Conservation (phyloP, 2,797 vertebrate genomes). For the Dryobates pubescens region DNA sequence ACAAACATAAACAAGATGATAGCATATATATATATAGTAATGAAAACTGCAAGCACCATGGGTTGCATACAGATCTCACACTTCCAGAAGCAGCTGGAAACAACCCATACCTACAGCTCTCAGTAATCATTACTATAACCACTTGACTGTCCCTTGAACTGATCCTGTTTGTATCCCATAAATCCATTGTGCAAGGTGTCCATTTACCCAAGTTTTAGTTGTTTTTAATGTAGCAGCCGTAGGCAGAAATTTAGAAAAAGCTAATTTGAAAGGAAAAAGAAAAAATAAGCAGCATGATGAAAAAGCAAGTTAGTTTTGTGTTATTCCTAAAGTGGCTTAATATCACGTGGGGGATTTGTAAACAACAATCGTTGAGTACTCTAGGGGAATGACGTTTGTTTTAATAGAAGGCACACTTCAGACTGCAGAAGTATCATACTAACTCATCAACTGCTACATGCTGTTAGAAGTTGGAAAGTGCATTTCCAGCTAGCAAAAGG, state of each 20-base stretch:
- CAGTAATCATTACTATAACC: background rate
- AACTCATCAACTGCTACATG: constrained; percentile 32
- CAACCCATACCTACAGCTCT: background rate
- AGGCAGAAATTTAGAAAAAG: constrained; percentile 70
- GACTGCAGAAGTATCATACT: background rate
- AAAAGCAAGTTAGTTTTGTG: constrained; percentile 79
- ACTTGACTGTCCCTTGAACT: background rate
- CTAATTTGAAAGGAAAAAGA: constrained; percentile 64
- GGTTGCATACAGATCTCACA: background rate
- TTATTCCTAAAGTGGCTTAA: background rate
- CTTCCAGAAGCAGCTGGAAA: background rate
- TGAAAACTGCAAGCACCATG: background rate
- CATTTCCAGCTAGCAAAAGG: constrained; percentile 17
- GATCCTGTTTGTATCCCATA: constrained; percentile 73
- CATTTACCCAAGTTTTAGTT: constrained; percentile 69
- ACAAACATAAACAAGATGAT: background rate
- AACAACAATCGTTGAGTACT: background rate
- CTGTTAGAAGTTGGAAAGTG: constrained; percentile 27
- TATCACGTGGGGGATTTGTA: background rate
- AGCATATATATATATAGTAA: background rate
- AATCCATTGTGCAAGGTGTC: constrained; percentile 81
- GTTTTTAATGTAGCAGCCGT: constrained; percentile 69
- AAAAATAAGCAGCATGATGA: constrained; percentile 78
- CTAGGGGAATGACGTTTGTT: background rate
- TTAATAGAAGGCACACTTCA: background rate